Percentiles rank a stretch among this genome's conserved stretches.
Conservation (phyloP, 2,113 vertebrate species). For the Ptilorrhoa leucosticta region DNA sequence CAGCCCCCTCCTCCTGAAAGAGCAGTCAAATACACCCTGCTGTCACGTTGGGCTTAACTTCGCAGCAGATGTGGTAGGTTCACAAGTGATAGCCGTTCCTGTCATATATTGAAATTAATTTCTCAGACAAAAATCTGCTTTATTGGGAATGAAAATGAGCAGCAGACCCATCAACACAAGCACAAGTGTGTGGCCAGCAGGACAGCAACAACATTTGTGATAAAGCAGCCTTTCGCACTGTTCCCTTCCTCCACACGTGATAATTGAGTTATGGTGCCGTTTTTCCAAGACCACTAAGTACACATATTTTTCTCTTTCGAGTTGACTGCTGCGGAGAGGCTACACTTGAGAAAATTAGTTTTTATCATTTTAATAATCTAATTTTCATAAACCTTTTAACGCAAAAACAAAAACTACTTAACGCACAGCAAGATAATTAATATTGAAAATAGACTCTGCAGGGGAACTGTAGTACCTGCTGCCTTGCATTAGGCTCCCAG, state of each 20-base stretch:
- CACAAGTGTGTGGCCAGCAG: neutral
- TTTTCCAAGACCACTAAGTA: neutral
- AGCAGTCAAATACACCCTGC: neutral
- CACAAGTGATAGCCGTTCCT: neutral
- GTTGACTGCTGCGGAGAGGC: slow-evolving; percentile 40
- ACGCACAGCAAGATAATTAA: slow-evolving; percentile 69
- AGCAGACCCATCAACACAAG: neutral
- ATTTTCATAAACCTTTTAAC: slow-evolving; percentile 71
- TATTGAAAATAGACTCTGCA: slow-evolving; percentile 65
- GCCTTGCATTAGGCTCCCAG: neutral
- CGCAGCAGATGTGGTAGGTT: neutral
- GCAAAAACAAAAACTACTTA: slow-evolving; percentile 68
- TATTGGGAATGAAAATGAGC: neutral
- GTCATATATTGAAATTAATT: slow-evolving; percentile 22
- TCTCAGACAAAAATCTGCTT: slow-evolving; percentile 1
- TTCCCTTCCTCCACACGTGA: neutral
- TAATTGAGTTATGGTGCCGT: neutral
- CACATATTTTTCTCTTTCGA: slow-evolving; percentile 11
- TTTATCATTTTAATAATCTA: slow-evolving; percentile 71
- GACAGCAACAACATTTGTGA: neutral
- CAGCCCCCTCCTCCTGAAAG: neutral
- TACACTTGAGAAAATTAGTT: slow-evolving; percentile 65
- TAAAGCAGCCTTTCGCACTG: neutral
- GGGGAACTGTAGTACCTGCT: slow-evolving; percentile 56
- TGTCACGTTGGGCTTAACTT: neutral